Conservation (phyloP, 2,113 vertebrate genomes). For the Capreolus pygargus region DNA sequence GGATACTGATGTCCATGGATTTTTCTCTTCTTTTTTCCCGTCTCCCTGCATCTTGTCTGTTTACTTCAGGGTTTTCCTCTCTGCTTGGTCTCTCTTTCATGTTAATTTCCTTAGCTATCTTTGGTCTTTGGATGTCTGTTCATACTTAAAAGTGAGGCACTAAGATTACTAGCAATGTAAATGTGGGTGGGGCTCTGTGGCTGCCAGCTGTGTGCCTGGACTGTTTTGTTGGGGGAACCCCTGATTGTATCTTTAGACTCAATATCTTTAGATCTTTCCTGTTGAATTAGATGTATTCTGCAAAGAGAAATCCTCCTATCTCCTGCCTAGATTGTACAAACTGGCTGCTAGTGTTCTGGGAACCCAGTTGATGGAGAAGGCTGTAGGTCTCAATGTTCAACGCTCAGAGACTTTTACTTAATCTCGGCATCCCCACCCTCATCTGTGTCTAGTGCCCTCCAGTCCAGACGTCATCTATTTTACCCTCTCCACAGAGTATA, state of each 20-base stretch:
- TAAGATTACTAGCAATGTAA: neutral
- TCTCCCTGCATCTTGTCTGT: neutral
- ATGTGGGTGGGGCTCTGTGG: neutral
- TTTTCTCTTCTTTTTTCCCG: neutral
- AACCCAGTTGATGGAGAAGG: neutral
- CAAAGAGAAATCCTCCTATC: neutral
- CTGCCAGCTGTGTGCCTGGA: neutral
- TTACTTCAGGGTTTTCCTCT: neutral
- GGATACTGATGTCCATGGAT: neutral
- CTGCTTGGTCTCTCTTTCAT: neutral
- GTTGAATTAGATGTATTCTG: neutral
- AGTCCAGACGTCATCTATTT: neutral
- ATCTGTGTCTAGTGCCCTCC: neutral
- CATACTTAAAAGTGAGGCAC: neutral
- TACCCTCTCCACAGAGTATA: neutral
- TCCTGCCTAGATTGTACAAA: neutral
- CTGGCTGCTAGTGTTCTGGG: neutral
- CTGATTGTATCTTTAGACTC: neutral
- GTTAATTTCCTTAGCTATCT: neutral
- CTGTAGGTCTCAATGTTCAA: neutral
- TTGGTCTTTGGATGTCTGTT: neutral
- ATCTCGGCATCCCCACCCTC: neutral
- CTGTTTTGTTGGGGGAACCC: neutral
- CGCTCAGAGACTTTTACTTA: neutral
- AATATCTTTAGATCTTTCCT: neutral